Evolutionary conservation across 2,888 invertebrate genomes (phyloP), one percentile per base, ranked within the genome.

Genomic region (Macroteleia sp.): DNA sequence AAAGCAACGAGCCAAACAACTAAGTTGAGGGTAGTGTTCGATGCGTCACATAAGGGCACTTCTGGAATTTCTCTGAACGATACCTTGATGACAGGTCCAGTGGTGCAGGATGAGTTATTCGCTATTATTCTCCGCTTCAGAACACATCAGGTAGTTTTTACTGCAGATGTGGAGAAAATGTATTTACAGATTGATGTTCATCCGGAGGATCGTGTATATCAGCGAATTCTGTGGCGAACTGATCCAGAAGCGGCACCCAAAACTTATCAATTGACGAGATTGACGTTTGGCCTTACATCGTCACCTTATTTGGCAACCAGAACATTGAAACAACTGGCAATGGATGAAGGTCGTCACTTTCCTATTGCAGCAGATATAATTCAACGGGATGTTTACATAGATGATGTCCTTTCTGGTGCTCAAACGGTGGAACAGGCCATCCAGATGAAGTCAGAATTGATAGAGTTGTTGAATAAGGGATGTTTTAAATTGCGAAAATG

Each of bases 121-220:
- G 17, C 50, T 8, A 50, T 32, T 50, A n/a, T 50, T 9, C 32
- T 50, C 5, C 50, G 50, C 2, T 50, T 50, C 9, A 50, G 50
- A 34, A 50, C 12, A 32, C 34, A 50, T 34, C 36, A 36, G 14
- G 25, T 54, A 2, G 36, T 54, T 5, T 10, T 54, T 12, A 36
- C 54, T 8, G 54, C 54, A 16, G 36, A 54, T n/a, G 14, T 54
- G 9, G 36, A 36, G 9, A 36, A 54, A 14, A 36, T 54, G 54
- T 54, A 54, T 20, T 1, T 22, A 14, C 54, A 54, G 10, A 54
- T 54, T 3, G 3, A n/a, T 1, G 25, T 54, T 3, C 54, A 54
- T 22, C 36, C 54, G 5, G 36, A 54, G 1, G 36, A 54, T 36
- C 14, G 36, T n/a, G 9, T 12, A 1, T 54, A 54, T 25, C 36